These are phyloP conservation scores for Drosophila subsilvestris DNA, from an alignment of 2,888 invertebrate genomes.

Conservation along the genomic window DNA sequence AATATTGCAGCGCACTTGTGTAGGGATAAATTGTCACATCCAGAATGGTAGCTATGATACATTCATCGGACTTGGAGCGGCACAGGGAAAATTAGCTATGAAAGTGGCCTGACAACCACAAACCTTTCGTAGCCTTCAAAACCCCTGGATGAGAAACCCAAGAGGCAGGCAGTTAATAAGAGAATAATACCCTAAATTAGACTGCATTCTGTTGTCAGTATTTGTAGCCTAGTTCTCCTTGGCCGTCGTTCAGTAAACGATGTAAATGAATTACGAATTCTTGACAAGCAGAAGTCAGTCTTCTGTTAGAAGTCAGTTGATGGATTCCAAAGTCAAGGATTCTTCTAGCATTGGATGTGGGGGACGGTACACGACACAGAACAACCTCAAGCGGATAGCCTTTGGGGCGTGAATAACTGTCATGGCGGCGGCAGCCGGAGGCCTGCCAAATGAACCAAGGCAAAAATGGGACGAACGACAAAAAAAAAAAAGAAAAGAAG, in stretches of 20 bases:
- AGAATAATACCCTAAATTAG: background rate
- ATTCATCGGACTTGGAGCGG: no score
- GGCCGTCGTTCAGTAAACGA: background rate
- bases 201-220: background rate
- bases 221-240: background rate
- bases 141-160: no score
- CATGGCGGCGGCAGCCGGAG: background rate
- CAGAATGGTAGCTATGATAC: no score
- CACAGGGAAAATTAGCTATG: no score
- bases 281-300: no score
- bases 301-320: no score
- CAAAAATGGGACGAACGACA: slow-evolving; percentile 32
- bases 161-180: no score
- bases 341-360: background rate
- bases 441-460: slow-evolving; percentile 33
- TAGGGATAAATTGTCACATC: no score
- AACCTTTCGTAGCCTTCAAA: no score
- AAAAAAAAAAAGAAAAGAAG: slow-evolving; percentile 4
- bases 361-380: background rate
- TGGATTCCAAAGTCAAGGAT: background rate
- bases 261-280: background rate
- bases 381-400: background rate
- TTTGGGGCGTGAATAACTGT: slow-evolving; percentile 26
- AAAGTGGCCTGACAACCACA: no score
- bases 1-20: no score